Base-by-base conservation (phyloP, 2,113 vertebrate species). In the Oncorhynchus gorbuscha region DNA sequence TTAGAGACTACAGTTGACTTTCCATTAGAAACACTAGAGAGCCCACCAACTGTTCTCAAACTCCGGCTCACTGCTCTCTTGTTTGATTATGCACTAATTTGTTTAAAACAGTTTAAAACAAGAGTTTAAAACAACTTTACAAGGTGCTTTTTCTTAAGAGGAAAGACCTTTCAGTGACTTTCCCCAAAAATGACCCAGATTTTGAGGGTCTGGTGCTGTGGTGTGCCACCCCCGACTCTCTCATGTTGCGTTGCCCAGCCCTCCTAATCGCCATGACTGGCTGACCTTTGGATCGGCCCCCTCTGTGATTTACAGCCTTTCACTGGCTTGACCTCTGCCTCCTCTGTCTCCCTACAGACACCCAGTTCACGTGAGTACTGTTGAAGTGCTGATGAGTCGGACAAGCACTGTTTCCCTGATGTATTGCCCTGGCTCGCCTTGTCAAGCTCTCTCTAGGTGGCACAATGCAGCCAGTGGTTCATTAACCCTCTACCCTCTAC, bases 371-470 rank as follows among this genome's bases (percentile, higher is more conserved):
- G 49, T 86, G 87, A 83, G 85, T 76, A 48, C 79, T 67, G 74
- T 79, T 71, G 69, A 68, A 67, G 61, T 80, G 51, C 12, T 55
- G 14, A 55, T 55, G 3, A 55, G 77, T 84, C 74, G 39, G 39
- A 45, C 39, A 45, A 45, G 39, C 39, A 45, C 9, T 11, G 39
- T 45, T 45, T 0, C 51, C 75, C 79, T 70, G 48, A 66, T 35
- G 79, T 79, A 82, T 85, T 83, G 81, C 85, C 86, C 84, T 70
- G 20, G 77, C 88, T 81, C 81, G 83, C 85, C 91, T 79, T 80
- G 87, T 90, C 89, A 84, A 89, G 90, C 86, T 84, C 90, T 90
- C 91, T 89, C 76, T 91, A 89, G 88, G 91, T 90, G 89, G 89
- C 89, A 88, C 62, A 79, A 89, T 62, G 62, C 72, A 76, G 39